Evolutionary conservation across 2,888 invertebrate species (phyloP).

Genomic region (Phlogophora meticulosa): DNA sequence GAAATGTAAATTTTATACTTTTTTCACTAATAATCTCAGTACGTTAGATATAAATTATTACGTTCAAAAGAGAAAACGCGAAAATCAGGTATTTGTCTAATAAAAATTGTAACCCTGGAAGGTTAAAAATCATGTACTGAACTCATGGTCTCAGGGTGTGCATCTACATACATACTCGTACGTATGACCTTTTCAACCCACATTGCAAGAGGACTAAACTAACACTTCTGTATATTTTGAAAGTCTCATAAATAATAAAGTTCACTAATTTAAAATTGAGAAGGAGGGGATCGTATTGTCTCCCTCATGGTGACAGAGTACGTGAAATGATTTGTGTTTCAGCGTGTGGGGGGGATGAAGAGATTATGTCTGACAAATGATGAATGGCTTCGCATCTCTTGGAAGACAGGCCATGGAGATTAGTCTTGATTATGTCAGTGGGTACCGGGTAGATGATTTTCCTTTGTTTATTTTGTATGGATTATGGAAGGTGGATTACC

Average conservation of each 20-base stretch:
- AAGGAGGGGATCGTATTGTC: not conserved
- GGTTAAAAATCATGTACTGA: too few species aligned
- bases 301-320: conserved; percentile 2
- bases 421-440: conserved; percentile 30
- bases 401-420: conserved; percentile 26
- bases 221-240: not conserved
- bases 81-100: too few species aligned
- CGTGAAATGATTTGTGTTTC: conserved; percentile 43
- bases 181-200: too few species aligned
- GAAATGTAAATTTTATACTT: too few species aligned
- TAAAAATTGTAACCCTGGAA: too few species aligned
- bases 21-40: too few species aligned
- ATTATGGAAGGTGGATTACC: not conserved
- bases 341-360: not conserved
- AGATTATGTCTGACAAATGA: conserved; percentile 56
- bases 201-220: not conserved
- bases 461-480: not conserved
- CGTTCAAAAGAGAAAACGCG: too few species aligned
- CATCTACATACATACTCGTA: too few species aligned
- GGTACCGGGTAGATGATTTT: not conserved
- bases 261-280: conserved; percentile 4
- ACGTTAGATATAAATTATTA: too few species aligned
- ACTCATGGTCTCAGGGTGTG: too few species aligned
- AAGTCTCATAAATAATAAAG: conserved; percentile 12
- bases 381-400: conserved; percentile 21